phyloP scores from a whole-genome alignment of 2,113 vertebrate genomes.

The Vireo altiloquus region DNA sequence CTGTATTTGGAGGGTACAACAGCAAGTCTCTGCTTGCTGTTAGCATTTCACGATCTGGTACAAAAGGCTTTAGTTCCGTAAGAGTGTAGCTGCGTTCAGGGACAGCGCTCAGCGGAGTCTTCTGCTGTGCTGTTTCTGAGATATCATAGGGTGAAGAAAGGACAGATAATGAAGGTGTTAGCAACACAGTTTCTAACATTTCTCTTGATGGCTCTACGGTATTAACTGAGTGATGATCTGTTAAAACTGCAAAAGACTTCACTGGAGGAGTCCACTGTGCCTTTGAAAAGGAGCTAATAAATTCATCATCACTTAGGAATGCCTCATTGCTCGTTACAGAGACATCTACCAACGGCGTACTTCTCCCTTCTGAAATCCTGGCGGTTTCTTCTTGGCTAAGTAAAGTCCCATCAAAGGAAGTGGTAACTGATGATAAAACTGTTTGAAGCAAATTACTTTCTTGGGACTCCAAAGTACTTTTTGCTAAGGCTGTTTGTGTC shows the following conservation, averaged over 20 bases:
- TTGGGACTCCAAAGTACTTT: constrained; percentile 58
- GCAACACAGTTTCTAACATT: not conserved
- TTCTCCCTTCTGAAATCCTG: constrained; percentile 17
- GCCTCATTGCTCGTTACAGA: constrained; percentile 56
- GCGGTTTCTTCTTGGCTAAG: constrained; percentile 22
- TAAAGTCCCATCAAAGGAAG: constrained; percentile 49
- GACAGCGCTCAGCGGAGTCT: not conserved
- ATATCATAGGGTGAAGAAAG: not conserved
- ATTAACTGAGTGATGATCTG: constrained; percentile 9
- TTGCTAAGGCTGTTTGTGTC: constrained; percentile 73
- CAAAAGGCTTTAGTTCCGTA: not conserved
- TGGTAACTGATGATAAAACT: constrained; percentile 5
- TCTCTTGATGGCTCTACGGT: constrained; percentile 29
- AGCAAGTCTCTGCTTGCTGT: constrained; percentile 36
- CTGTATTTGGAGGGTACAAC: constrained; percentile 27
- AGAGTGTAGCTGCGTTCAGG: not conserved
- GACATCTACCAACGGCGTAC: not conserved
- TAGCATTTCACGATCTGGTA: not conserved
- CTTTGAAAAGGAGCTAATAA: constrained; percentile 70
- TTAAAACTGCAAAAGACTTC: constrained; percentile 34
- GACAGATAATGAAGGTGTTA: constrained; percentile 41
- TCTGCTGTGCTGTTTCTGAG: constrained; percentile 12
- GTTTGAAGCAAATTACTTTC: constrained; percentile 28
- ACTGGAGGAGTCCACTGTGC: constrained; percentile 53
- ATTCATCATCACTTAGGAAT: constrained; percentile 43